A percentile compares a stretch with the other conserved stretches of the same genome.
phyloP scores from a whole-genome alignment of 2,113 vertebrate species.

The Eira barbara region DNA sequence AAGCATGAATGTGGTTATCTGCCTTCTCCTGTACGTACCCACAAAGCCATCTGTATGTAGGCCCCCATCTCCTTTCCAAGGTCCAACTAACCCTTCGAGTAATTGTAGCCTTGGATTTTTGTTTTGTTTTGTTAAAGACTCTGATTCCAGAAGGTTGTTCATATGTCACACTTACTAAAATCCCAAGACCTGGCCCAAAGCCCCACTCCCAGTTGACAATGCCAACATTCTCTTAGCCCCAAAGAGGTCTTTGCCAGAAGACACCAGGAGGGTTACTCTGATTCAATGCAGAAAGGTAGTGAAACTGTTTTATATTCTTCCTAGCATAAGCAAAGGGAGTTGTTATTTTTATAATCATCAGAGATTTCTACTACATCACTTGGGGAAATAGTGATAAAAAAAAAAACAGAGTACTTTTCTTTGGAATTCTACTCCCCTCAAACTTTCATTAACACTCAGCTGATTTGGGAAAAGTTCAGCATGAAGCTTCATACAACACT shows the following conservation, averaged over 20 bases:
- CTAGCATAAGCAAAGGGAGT: neutral
- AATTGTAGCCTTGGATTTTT: neutral
- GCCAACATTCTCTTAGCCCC: neutral
- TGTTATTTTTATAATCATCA: conserved; percentile 28
- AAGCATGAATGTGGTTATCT: neutral
- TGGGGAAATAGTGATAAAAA: neutral
- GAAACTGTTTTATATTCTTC: neutral
- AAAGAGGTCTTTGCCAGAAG: neutral
- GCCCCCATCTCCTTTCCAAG: neutral
- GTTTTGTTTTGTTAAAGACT: neutral
- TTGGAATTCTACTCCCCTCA: neutral
- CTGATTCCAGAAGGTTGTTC: neutral
- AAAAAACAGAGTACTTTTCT: neutral
- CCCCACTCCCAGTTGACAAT: neutral
- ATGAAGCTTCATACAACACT: neutral
- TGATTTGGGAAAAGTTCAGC: neutral
- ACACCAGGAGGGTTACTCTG: neutral
- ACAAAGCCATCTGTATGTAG: neutral
- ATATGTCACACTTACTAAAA: neutral
- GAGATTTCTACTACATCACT: neutral
- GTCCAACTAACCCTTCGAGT: neutral
- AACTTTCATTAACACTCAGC: neutral
- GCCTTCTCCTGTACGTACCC: neutral
- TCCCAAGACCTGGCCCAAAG: neutral
- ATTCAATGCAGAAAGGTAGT: neutral